Evolutionary conservation across 1,140 invertebrate genomes (phyloP).

Genomic region (Nilaparvata lugens): DNA sequence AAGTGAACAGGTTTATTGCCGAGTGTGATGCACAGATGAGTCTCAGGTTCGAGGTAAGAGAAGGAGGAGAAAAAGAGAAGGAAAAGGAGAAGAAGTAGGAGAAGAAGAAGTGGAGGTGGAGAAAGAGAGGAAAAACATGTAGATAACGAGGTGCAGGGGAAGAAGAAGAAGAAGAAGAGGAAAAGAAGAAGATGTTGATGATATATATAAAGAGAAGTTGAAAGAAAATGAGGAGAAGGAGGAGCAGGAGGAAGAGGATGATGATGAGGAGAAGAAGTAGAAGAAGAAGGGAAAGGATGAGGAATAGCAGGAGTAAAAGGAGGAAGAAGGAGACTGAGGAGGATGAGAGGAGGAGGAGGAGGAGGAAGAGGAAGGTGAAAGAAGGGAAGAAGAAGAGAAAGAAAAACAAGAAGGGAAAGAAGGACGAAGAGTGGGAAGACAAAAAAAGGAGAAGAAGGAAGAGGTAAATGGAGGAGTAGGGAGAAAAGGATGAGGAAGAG

Average conservation of each 20-base stretch:
- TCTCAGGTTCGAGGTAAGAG: too few relatives aligned
- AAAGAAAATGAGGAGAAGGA: constrained; percentile 8
- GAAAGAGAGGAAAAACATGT: constrained; percentile 1
- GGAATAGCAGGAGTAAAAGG: neutral
- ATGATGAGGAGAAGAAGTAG: neutral
- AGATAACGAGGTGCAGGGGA: neutral
- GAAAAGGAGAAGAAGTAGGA: neutral
- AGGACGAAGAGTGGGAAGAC: neutral
- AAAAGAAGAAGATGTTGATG: neutral
- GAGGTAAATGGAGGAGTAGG: too few relatives aligned
- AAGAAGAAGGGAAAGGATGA: neutral
- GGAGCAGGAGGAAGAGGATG: neutral
- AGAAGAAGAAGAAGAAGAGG: constrained; percentile 1
- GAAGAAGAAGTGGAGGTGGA: neutral
- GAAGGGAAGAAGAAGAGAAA: too few relatives aligned
- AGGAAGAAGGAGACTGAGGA: neutral
- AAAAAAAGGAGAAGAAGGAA: neutral
- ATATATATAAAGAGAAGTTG: neutral
- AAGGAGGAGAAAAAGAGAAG: neutral
- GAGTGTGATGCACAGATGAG: too few relatives aligned
- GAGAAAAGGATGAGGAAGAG: neutral
- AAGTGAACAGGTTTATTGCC: too few relatives aligned
- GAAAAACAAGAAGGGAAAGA: too few relatives aligned
- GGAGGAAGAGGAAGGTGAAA: too few relatives aligned
- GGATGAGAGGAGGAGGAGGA: neutral